These are phyloP conservation scores for Sebastiscus tertius DNA, from an alignment of 2,797 vertebrate genomes.

Conservation along the genomic window DNA sequence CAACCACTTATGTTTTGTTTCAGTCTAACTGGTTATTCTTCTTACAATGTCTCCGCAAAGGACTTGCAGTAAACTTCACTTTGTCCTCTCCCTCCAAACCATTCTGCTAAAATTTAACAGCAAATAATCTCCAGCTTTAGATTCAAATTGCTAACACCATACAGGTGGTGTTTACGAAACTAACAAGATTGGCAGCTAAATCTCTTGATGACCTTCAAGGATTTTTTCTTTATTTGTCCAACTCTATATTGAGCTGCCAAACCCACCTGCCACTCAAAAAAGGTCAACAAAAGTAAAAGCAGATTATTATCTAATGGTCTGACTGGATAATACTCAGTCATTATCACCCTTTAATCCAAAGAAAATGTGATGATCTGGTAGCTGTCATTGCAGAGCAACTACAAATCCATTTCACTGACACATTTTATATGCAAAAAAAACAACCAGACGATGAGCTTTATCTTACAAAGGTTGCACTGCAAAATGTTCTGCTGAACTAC, in stretches of 20 bases:
- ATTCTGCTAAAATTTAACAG: background rate
- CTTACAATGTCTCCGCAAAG: background rate
- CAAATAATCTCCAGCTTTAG: background rate
- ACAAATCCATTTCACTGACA: background rate
- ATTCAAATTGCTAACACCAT: background rate
- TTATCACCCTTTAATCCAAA: background rate
- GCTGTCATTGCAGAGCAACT: background rate
- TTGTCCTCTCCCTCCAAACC: background rate
- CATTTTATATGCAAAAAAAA: background rate
- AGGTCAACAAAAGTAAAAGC: background rate
- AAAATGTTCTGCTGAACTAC: background rate
- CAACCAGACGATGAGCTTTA: no score
- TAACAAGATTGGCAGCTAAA: background rate
- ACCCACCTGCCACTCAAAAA: background rate
- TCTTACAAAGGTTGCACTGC: background rate
- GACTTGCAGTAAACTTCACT: background rate
- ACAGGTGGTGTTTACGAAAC: background rate
- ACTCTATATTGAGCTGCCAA: background rate
- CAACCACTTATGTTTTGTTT: background rate
- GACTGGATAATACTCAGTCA: constrained; percentile 14
- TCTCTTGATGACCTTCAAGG: background rate
- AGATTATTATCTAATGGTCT: background rate
- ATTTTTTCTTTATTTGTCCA: background rate
- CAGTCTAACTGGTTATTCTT: background rate
- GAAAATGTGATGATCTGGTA: constrained; percentile 2